These are phyloP conservation scores for Coregonus ussuriensis DNA, from an alignment of 2,797 vertebrate species.

Conservation along the genomic window DNA sequence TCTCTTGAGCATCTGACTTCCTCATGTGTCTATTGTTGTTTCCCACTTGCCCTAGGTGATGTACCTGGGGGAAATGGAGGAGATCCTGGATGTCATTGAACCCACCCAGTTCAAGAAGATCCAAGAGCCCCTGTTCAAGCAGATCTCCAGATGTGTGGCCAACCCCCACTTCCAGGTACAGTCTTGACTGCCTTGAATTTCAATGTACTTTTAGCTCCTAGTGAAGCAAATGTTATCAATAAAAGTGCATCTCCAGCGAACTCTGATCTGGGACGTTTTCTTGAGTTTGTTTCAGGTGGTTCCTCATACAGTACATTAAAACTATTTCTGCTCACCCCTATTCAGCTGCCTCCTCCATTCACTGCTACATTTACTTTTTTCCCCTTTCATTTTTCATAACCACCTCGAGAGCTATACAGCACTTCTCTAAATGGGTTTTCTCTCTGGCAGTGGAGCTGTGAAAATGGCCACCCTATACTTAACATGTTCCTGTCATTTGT, in stretches of 20 bases:
- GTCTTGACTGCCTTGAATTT: background rate
- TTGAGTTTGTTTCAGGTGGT: background rate
- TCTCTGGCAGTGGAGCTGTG: background rate
- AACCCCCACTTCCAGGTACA: constrained; percentile 97
- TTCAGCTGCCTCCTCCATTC: no score
- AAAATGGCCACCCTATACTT: background rate
- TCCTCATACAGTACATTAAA: background rate
- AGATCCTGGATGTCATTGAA: constrained; percentile 97
- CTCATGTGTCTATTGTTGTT: background rate
- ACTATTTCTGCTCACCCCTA: no score
- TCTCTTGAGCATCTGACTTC: background rate
- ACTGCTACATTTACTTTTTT: background rate
- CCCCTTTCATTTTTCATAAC: background rate
- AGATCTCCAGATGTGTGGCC: constrained; percentile 93
- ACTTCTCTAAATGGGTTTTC: constrained; percentile 5
- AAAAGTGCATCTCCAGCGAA: background rate
- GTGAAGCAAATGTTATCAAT: background rate
- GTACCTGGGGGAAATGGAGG: constrained; percentile 97
- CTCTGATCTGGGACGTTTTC: background rate
- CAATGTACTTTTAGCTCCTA: no score
- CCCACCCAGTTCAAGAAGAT: constrained; percentile 98
- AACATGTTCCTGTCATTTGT: background rate
- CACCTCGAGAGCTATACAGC: background rate
- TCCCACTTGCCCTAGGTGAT: constrained; percentile 81
- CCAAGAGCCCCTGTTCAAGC: constrained; percentile 95